Percentiles rank a stretch among this genome's conserved stretches.
Conservation (phyloP, 2,797 vertebrate genomes). For the Paramormyrops hopkinsi region DNA sequence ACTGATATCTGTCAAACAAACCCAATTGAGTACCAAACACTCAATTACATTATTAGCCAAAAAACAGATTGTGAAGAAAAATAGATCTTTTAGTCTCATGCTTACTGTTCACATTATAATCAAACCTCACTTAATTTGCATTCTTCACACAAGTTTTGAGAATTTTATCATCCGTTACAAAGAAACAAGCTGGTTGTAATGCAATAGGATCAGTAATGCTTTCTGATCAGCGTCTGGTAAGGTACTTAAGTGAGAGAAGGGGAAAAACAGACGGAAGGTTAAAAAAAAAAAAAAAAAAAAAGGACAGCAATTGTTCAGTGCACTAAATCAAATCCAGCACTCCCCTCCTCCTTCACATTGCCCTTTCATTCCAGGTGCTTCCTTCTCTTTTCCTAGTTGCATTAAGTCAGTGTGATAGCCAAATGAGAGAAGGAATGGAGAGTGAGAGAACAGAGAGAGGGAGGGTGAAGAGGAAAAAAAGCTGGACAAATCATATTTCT, state of each 20-base stretch:
- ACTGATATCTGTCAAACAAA: constrained; percentile 16
- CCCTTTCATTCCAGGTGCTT: constrained; percentile 12
- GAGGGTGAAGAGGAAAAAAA: constrained; percentile 21
- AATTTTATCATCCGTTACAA: neutral
- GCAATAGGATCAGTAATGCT: neutral
- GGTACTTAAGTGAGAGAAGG: neutral
- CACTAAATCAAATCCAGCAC: neutral
- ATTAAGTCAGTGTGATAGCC: neutral
- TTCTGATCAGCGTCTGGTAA: neutral
- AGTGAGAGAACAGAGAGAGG: neutral
- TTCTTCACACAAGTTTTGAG: neutral
- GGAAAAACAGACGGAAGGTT: neutral
- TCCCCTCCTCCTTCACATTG: neutral
- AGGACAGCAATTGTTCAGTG: neutral
- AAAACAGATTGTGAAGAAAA: neutral
- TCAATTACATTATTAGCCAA: neutral
- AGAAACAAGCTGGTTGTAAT: neutral
- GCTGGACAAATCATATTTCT: constrained; percentile 31
- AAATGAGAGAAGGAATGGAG: neutral
- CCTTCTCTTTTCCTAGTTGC: neutral
- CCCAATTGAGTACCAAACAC: constrained; percentile 18
- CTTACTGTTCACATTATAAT: neutral
- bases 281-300: neutral
- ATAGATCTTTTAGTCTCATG: neutral
- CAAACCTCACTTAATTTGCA: neutral